Percentiles rank a stretch among this genome's conserved stretches.
Evolutionary conservation across 1,140 invertebrate genomes (phyloP).

Genomic region (Carposina sasakii): DNA sequence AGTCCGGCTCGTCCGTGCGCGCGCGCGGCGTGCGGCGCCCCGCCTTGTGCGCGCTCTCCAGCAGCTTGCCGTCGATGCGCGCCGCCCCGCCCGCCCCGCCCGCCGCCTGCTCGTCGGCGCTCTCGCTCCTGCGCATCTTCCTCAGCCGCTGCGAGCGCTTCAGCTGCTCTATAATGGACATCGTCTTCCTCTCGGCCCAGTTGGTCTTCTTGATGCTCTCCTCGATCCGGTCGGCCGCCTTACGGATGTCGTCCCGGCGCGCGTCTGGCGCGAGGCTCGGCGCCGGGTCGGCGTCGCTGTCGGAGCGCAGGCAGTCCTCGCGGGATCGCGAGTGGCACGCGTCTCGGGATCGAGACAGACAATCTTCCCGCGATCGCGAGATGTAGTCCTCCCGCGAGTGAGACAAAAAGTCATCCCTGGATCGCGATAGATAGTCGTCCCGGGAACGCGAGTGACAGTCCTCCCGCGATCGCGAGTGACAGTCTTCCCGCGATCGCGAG

Average conservation of each 20-base stretch:
- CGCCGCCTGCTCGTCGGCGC: slow-evolving; percentile 49
- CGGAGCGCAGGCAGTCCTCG: slow-evolving; percentile 54
- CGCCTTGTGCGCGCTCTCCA: slow-evolving; percentile 69
- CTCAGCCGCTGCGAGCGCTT: slow-evolving; percentile 55
- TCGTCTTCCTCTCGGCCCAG: slow-evolving; percentile 61
- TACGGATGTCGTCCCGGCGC: slow-evolving; percentile 47
- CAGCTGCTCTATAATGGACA: slow-evolving; percentile 64
- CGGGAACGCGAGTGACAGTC: too few species aligned
- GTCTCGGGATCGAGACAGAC: slow-evolving; percentile 34
- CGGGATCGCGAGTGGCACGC: too few species aligned
- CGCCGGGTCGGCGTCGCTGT: slow-evolving; percentile 46
- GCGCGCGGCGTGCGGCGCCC: slow-evolving; percentile 66
- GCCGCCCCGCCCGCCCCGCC: slow-evolving; percentile 57
- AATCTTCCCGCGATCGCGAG: slow-evolving; percentile 43
- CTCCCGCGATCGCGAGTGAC: slow-evolving; percentile 35
- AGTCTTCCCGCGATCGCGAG: slow-evolving; percentile 47
- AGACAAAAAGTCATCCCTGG: slow-evolving; percentile 43
- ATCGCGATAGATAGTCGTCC: slow-evolving; percentile 59
- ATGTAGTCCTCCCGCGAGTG: slow-evolving; percentile 37
- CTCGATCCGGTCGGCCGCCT: slow-evolving; percentile 54
- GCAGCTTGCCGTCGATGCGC: slow-evolving; percentile 66
- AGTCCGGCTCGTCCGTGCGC: slow-evolving; percentile 79
- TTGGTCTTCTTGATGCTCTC: slow-evolving; percentile 68
- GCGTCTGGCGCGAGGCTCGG: slow-evolving; percentile 30
- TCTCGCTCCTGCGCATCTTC: slow-evolving; percentile 62